phyloP scores from a whole-genome alignment of 1,140 invertebrate species.

The Orchesella cincta region DNA sequence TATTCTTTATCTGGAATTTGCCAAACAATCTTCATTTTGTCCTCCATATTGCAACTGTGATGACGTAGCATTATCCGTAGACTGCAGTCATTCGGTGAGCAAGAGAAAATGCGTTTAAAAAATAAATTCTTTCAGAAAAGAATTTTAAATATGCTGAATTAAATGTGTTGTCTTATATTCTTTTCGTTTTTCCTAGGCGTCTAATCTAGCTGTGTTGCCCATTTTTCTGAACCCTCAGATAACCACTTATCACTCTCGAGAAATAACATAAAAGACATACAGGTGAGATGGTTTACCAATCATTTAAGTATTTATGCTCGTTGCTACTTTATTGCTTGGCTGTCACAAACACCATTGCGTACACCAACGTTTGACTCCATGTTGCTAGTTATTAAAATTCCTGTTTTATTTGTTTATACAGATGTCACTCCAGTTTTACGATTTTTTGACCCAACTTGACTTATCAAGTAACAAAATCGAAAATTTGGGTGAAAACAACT shows the following conservation, averaged over 20 bases:
- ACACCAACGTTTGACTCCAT: constrained; percentile 84
- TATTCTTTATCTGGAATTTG: constrained; percentile 41
- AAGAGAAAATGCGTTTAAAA: too few species aligned
- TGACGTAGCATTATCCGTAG: constrained; percentile 70
- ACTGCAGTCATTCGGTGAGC: constrained; percentile 73
- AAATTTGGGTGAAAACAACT: constrained; percentile 75
- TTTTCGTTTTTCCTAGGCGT: too few species aligned
- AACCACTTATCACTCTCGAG: constrained; percentile 54
- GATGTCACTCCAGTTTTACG: too few species aligned
- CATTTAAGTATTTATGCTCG: too few species aligned
- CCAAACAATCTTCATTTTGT: constrained; percentile 61
- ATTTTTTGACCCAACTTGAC: too few species aligned
- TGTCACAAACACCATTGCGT: too few species aligned
- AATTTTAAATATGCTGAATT: too few species aligned
- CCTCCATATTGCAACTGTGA: constrained; percentile 78
- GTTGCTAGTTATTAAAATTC: constrained; percentile 67
- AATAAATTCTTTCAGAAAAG: too few species aligned
- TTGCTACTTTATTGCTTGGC: too few species aligned
- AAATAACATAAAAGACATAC: constrained; percentile 54
- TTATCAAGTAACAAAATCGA: constrained; percentile 78
- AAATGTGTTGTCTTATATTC: too few species aligned
- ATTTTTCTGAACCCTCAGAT: constrained; percentile 53
- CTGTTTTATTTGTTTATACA: too few species aligned
- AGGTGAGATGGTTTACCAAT: too few species aligned
- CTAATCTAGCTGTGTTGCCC: constrained; percentile 43